Base-by-base conservation (phyloP, 2,888 invertebrate genomes). In the Nymphalis c-album region DNA sequence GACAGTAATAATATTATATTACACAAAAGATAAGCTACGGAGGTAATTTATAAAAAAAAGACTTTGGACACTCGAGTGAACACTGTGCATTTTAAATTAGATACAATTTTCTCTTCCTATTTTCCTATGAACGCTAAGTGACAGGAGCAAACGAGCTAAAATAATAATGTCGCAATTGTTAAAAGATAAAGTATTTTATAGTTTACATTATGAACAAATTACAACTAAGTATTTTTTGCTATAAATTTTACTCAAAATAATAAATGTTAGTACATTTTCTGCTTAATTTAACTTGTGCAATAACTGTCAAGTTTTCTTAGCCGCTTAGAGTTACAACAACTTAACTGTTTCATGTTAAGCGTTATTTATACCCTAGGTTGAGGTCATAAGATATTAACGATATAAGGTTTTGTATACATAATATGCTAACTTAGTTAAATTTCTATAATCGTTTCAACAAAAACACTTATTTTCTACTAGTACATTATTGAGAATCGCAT, bases 281-380 rank as follows among this genome's bases (percentile, higher is more conserved):
- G 17, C 35, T 55, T 16, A 26, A 53, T 53, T 26, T 55, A 55
- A n/a, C 55, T 26, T 17, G 31, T 55, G 17, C 55, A 8, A 55
- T 55, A 55, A 55, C 55, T 31, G 55, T 55, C 31, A 26, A 55
- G n/a, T 55, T 55, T 51, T 10, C 31, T 17, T 16, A 55, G 31
- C 55, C 7, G 31, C 31, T 55, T 53, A 16, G 17, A 22, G 53
- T 55, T 31, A 55, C 55, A 55, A 31, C 8, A n/a, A 31, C 31
- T 31, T n/a, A 55, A 31, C 16, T 55, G 31, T 55, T 17, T n/a
- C 31, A 31, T 1, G 31, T 7, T n/a, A 31, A 31, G 31, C 17
- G 55, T n/a, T 55, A 55, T 31, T 55, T 55, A 31, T 55, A n/a
- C n/a, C n/a, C 31, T 55, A 7, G 7, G 7, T 26, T 31, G 2